Evolutionary conservation across 2,797 vertebrate genomes (phyloP).

Genomic region (Percopsis omiscomaycus): DNA sequence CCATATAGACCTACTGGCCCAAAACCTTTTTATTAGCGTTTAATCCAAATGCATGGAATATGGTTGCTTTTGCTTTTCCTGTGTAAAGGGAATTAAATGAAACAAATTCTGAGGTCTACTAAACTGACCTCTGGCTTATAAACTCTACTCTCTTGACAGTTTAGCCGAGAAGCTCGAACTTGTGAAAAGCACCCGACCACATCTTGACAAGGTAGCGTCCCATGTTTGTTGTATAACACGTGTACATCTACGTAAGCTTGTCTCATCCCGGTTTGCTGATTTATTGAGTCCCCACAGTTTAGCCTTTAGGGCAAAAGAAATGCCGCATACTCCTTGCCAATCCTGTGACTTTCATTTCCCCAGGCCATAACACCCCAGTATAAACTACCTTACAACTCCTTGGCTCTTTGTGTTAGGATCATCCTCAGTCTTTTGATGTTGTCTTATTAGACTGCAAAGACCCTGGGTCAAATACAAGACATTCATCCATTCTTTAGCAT

Average conservation of each 20-base stretch:
- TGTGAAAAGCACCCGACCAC: slow-evolving; percentile 73
- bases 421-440: slow-evolving; percentile 67
- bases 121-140: too few relatives aligned
- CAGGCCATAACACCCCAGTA: slow-evolving; percentile 63
- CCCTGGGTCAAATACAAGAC: slow-evolving; percentile 30
- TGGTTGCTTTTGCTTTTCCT: background rate
- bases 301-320: slow-evolving; percentile 26
- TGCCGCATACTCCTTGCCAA: background rate
- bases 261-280: too few relatives aligned
- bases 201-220: slow-evolving; percentile 88
- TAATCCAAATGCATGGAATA: background rate
- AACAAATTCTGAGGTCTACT: too few relatives aligned
- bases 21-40: background rate
- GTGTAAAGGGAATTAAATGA: background rate
- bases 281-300: too few relatives aligned
- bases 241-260: too few relatives aligned
- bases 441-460: slow-evolving; percentile 41
- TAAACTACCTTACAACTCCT: slow-evolving; percentile 64
- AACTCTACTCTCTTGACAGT: slow-evolving; percentile 70
- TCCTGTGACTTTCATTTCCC: slow-evolving; percentile 50
- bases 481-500: slow-evolving; percentile 17
- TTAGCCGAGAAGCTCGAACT: slow-evolving; percentile 84
- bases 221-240: background rate
- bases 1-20: background rate
- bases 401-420: slow-evolving; percentile 53